Evolutionary conservation across 1,140 invertebrate genomes (phyloP).

Genomic region (Aphidius gifuensis): DNA sequence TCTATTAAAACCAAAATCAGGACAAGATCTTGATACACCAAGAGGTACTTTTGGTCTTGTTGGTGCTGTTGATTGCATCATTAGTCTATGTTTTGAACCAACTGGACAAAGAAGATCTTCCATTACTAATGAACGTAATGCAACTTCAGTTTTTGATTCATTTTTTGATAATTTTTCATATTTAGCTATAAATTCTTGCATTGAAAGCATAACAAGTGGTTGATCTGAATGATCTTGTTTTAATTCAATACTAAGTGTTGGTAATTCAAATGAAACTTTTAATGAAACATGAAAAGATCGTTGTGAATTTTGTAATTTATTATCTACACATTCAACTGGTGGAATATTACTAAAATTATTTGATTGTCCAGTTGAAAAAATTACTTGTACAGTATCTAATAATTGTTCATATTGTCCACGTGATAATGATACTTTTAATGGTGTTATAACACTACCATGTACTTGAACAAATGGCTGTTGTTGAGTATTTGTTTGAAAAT

Average conservation of each 20-base stretch:
- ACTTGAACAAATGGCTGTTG: constrained; percentile 58
- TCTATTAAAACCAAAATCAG: constrained; percentile 60
- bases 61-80: constrained; percentile 71
- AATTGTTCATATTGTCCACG: constrained; percentile 87
- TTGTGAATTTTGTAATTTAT: too few relatives aligned
- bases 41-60: constrained; percentile 47
- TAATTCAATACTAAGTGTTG: constrained; percentile 70
- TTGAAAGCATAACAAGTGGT: constrained; percentile 75
- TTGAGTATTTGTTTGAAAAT: constrained; percentile 26
- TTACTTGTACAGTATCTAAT: constrained; percentile 67
- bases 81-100: constrained; percentile 74
- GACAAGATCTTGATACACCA: constrained; percentile 79
- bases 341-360: constrained; percentile 32
- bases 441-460: constrained; percentile 76
- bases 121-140: constrained; percentile 79
- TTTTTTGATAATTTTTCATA: constrained; percentile 66
- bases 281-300: too few relatives aligned
- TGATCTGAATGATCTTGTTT: constrained; percentile 66
- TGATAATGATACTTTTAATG: constrained; percentile 79
- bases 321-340: too few relatives aligned
- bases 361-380: constrained; percentile 44
- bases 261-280: too few relatives aligned
- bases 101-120: constrained; percentile 79
- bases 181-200: constrained; percentile 75
- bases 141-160: constrained; percentile 72